Conservation (phyloP, 2,888 invertebrate genomes). For the Himalopsyche anomala region DNA sequence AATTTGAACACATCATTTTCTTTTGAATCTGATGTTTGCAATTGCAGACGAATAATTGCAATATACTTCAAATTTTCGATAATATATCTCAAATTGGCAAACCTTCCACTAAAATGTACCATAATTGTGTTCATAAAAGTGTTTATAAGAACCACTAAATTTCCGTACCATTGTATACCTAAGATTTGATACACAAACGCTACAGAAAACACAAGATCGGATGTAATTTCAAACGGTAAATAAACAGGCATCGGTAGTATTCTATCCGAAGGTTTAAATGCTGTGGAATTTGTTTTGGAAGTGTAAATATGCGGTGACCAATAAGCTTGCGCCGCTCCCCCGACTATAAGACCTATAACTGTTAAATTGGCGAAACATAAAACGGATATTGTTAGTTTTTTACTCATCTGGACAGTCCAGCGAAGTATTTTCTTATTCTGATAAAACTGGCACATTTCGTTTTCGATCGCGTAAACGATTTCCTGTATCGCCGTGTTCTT, state of each 20-base stretch:
- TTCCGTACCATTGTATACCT: constrained; percentile 60
- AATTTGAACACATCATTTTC: neutral
- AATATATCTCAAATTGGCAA: constrained; percentile 58
- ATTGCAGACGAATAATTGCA: constrained; percentile 38
- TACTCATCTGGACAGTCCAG: constrained; percentile 50
- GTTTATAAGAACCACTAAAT: constrained; percentile 61
- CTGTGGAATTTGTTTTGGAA: neutral
- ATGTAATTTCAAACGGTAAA: constrained; percentile 59
- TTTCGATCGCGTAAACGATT: constrained; percentile 57
- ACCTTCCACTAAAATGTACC: constrained; percentile 59
- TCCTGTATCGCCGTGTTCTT: constrained; percentile 54
- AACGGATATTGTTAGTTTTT: constrained; percentile 55
- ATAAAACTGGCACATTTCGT: constrained; percentile 54
- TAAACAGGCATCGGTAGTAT: constrained; percentile 61
- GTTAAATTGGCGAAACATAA: constrained; percentile 62
- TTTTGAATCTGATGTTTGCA: neutral
- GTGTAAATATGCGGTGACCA: constrained; percentile 50
- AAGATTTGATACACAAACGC: constrained; percentile 61
- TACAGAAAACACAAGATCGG: constrained; percentile 55
- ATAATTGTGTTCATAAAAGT: constrained; percentile 62
- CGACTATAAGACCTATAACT: constrained; percentile 55
- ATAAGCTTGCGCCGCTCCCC: constrained; percentile 55
- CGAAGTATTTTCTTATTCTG: constrained; percentile 53
- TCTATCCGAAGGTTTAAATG: constrained; percentile 51
- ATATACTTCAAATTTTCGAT: constrained; percentile 56